Percentiles rank a stretch among this genome's conserved stretches.
Conservation (phyloP, 2,113 vertebrate species). For the Ramphastos sulfuratus region DNA sequence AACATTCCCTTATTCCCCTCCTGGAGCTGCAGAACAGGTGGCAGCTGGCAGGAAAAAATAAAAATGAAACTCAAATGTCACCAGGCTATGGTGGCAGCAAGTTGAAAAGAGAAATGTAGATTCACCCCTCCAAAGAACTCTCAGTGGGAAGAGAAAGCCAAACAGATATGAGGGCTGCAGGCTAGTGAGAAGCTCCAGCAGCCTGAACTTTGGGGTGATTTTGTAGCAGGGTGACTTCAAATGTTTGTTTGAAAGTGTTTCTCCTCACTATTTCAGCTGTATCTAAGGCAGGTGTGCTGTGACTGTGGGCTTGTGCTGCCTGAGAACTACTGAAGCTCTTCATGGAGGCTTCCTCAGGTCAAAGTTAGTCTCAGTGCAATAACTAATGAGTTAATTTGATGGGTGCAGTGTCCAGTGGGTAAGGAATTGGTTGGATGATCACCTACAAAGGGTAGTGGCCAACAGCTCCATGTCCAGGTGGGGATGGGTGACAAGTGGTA, state of each 20-base stretch:
- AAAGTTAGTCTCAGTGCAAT: background rate
- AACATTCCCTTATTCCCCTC: fast-evolving
- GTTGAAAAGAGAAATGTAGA: background rate
- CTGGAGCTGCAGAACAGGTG: background rate
- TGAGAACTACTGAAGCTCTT: too few species aligned
- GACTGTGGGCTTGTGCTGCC: fast-evolving
- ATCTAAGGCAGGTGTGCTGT: background rate
- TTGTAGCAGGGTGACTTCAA: background rate
- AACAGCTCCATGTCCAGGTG: too few species aligned
- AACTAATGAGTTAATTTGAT: too few species aligned
- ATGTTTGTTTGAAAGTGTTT: background rate
- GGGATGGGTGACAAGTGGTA: too few species aligned
- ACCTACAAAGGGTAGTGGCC: too few species aligned
- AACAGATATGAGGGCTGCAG: background rate
- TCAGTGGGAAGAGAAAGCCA: background rate
- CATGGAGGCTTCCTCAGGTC: background rate
- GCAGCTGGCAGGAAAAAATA: background rate
- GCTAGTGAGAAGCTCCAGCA: background rate
- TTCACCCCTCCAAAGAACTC: background rate
- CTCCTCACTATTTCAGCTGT: background rate
- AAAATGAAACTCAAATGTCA: background rate
- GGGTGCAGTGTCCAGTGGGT: too few species aligned
- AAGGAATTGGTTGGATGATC: too few species aligned
- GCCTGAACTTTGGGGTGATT: background rate
- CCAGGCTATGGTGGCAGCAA: background rate